Percentiles rank a stretch among this genome's conserved stretches.
Evolutionary conservation across 2,888 invertebrate genomes (phyloP).

Genomic region (Scaptomyza tumidula): DNA sequence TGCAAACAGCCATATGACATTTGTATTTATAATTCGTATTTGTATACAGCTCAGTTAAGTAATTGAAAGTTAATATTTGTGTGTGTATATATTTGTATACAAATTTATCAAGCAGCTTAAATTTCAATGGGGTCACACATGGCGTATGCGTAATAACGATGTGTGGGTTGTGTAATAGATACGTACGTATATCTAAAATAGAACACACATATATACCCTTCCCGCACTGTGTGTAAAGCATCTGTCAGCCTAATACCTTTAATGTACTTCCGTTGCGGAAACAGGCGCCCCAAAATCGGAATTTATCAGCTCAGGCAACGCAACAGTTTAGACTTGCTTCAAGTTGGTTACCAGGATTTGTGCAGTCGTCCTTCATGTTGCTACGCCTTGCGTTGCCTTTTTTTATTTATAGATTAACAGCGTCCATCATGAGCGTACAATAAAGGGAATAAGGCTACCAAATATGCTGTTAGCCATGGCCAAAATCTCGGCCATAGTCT

Average conservation of each 20-base stretch:
- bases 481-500: constrained; percentile 66
- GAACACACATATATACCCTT: constrained; percentile 23
- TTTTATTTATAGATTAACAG: constrained; percentile 72
- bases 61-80: constrained; percentile 64
- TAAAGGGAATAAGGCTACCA: constrained; percentile 59
- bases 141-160: constrained; percentile 27
- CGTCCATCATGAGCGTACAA: constrained; percentile 68
- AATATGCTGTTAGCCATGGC: constrained; percentile 14
- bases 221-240: constrained; percentile 10
- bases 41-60: constrained; percentile 36
- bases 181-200: constrained; percentile 14
- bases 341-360: constrained; percentile 32
- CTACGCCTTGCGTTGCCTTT: constrained; percentile 25
- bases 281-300: constrained; percentile 24
- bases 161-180: constrained; percentile 1
- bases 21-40: constrained; percentile 31
- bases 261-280: constrained; percentile 53
- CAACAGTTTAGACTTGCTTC: constrained; percentile 58
- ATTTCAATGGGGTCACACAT: constrained; percentile 22
- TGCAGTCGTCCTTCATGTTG: constrained; percentile 18
- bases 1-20: constrained; percentile 37
- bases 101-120: constrained; percentile 53
- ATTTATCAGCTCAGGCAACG: constrained; percentile 53
- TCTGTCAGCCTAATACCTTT: constrained; percentile 59
- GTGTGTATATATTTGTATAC: too few relatives aligned